Evolutionary conservation across 2,888 invertebrate genomes (phyloP), one percentile per base, ranked within the genome.

Genomic region (Pseudococcus jackbeardsleyi): DNA sequence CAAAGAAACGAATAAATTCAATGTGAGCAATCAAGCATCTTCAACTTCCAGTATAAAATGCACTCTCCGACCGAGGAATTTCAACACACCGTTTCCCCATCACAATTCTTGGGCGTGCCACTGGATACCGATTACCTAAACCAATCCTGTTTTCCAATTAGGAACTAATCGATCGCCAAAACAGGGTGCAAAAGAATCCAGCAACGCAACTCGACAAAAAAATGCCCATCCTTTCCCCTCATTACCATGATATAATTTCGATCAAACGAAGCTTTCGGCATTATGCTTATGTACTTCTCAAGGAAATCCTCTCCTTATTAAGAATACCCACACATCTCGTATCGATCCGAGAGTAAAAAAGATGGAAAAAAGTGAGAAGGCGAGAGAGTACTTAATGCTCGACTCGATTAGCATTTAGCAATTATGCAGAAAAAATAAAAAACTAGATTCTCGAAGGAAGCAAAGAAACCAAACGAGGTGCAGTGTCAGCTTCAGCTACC

Each of bases 321-420:
- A 8, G n/a, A 11, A 26, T 68, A 72, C 72, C 72, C 72, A 72
- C 72, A 39, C 72, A 64, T 12, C 9, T 3, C 68, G 19, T 26
- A 68, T 22, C 26, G 68, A 68, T 33, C 22, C 64, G 11, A 22
- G 3, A 64, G 1, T 33, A 5, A 72, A 33, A 42, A 72, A 72
- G 4, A 33, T 33, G 26, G 33, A 72, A 33, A 72, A 68, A 68
- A 64, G 64, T 15, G 26, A 68, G 26, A 26, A 68, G 68, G 26
- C 17, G 72, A 33, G 11, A 72, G 72, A 39, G 72, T 17, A 72
- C 72, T 72, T 72, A 72, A 72, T 33, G 33, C 72, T 72, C 39
- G 15, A 72, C 15, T 72, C 72, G 72, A 72, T 72, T 72, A 72
- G 72, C 72, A 72, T 72, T 72, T 72, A 6, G 72, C 72, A 72